These are phyloP conservation scores for Anoplius nigerrimus DNA, from an alignment of 2,888 invertebrate species.

Conservation along the genomic window DNA sequence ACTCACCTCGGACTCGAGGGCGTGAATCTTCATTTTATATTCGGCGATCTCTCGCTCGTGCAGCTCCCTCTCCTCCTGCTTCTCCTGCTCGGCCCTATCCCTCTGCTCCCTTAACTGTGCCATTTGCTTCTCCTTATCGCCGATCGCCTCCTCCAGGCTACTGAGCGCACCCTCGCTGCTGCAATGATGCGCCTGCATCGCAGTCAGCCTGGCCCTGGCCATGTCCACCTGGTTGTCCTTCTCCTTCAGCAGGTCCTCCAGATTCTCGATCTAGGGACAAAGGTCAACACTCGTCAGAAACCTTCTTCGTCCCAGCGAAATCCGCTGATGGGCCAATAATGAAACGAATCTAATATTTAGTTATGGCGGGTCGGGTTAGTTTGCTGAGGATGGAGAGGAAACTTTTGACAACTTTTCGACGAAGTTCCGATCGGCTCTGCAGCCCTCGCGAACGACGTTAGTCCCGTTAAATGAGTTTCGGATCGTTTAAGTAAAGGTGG, in stretches of 20 bases:
- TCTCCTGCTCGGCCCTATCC: slow-evolving; percentile 96
- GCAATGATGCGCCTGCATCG: slow-evolving; percentile 96
- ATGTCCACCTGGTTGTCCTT: slow-evolving; percentile 98
- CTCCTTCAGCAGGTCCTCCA: slow-evolving; percentile 97
- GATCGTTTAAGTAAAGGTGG: too few relatives aligned
- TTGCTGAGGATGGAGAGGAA: too few relatives aligned
- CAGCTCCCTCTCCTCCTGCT: slow-evolving; percentile 95
- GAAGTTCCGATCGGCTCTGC: too few relatives aligned
- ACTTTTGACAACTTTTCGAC: too few relatives aligned
- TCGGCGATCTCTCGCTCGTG: slow-evolving; percentile 96
- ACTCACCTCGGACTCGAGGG: slow-evolving; percentile 86
- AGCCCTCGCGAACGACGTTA: too few relatives aligned
- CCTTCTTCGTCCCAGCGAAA: too few relatives aligned
- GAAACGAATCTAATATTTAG: too few relatives aligned
- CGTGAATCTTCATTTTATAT: slow-evolving; percentile 94
- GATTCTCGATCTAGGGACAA: slow-evolving; percentile 89
- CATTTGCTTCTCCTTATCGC: slow-evolving; percentile 98
- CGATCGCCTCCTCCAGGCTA: slow-evolving; percentile 95
- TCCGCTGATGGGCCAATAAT: too few relatives aligned
- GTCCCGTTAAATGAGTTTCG: too few relatives aligned
- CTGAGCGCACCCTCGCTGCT: slow-evolving; percentile 94
- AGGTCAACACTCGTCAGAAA: not conserved
- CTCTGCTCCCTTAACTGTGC: slow-evolving; percentile 94
- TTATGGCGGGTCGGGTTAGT: too few relatives aligned
- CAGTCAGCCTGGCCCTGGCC: slow-evolving; percentile 91